phyloP scores from a whole-genome alignment of 2,113 vertebrate species.

The Martes martes region DNA sequence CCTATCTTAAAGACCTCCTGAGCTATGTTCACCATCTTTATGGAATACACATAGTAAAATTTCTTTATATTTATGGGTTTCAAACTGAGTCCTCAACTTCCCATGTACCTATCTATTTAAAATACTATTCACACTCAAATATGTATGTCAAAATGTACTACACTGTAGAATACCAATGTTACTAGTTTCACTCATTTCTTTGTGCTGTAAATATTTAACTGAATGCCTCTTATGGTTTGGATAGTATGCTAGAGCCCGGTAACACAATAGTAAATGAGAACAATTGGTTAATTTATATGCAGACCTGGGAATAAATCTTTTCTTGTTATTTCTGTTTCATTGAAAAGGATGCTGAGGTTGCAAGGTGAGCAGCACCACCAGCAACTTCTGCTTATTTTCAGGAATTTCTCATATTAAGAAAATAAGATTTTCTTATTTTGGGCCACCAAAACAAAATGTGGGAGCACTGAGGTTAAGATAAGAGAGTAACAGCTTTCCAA shows the following conservation, averaged over 20 bases:
- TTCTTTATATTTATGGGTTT: slow-evolving; percentile 23
- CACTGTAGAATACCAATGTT: background rate
- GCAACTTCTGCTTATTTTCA: slow-evolving; percentile 22
- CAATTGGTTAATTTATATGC: background rate
- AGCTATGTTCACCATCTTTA: background rate
- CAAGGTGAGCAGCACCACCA: background rate
- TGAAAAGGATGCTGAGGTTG: slow-evolving; percentile 13
- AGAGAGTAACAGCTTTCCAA: background rate
- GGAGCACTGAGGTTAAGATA: background rate
- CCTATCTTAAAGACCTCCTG: background rate
- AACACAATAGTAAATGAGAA: background rate
- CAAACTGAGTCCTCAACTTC: slow-evolving; percentile 4
- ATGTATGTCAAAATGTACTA: background rate
- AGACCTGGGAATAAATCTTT: background rate
- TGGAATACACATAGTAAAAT: background rate
- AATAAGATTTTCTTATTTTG: background rate
- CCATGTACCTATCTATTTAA: background rate
- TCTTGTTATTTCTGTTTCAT: background rate
- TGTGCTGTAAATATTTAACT: background rate
- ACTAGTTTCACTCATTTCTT: background rate
- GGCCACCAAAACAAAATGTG: slow-evolving; percentile 10
- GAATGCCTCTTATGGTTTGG: background rate
- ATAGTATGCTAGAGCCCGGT: background rate
- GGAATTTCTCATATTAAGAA: background rate
- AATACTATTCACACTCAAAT: slow-evolving; percentile 11